A percentile compares a stretch with the other conserved stretches of the same genome.
These are phyloP conservation scores for Halichoerus grypus DNA, from an alignment of 2,113 vertebrate species.

Conservation along the genomic window DNA sequence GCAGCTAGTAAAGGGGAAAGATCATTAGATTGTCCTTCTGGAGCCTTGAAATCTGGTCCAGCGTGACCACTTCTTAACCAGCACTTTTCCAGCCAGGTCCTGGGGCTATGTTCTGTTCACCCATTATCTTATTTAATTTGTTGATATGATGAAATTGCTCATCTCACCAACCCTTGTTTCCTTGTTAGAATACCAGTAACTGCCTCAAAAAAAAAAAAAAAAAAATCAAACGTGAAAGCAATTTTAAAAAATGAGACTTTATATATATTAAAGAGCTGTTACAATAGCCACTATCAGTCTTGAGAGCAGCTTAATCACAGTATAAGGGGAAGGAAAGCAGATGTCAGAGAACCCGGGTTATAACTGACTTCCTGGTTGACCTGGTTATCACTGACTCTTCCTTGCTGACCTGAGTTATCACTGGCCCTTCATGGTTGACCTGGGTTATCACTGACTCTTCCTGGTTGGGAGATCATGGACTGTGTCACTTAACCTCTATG, in stretches of 20 bases:
- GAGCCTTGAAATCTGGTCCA: not conserved
- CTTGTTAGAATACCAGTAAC: not conserved
- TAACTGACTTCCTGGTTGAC: not conserved
- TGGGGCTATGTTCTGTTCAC: not conserved
- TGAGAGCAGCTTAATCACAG: not conserved
- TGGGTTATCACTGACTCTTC: not conserved
- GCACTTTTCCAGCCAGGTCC: not conserved
- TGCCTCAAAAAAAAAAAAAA: not conserved
- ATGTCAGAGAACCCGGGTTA: not conserved
- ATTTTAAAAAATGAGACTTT: not conserved
- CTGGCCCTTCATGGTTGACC: not conserved
- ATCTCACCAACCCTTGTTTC: not conserved
- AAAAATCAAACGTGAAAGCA: not conserved
- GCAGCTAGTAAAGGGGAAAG: not conserved
- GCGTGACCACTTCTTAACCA: not conserved
- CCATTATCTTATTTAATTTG: not conserved
- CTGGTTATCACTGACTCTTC: not conserved
- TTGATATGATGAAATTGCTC: not conserved
- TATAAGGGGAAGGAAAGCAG: not conserved
- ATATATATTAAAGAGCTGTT: not conserved
- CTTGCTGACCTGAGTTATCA: not conserved
- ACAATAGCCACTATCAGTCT: not conserved
- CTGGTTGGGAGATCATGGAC: not conserved
- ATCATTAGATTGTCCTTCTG: not conserved
- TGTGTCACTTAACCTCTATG: not conserved